A percentile compares a stretch with the other conserved stretches of the same genome.
Evolutionary conservation across 2,888 invertebrate genomes (phyloP).

Genomic region (Eustalomyia histrio): DNA sequence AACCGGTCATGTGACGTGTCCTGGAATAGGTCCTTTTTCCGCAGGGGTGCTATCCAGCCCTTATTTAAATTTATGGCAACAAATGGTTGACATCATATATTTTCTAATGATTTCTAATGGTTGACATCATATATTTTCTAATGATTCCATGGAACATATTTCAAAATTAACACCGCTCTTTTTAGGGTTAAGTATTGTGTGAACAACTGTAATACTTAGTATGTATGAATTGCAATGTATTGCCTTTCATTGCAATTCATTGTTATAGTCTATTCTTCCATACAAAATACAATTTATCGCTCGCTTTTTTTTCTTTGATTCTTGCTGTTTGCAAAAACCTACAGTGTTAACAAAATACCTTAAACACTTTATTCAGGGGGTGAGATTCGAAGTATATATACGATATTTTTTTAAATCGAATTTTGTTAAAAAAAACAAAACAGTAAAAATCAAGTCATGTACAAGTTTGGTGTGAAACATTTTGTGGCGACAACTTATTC

Average conservation of each 20-base stretch:
- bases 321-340: constrained; percentile 30
- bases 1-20: too few relatives aligned
- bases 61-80: too few relatives aligned
- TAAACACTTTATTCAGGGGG: neutral
- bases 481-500: constrained; percentile 63
- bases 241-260: constrained; percentile 36
- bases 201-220: neutral
- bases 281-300: constrained; percentile 53
- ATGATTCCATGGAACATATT: too few relatives aligned
- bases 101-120: too few relatives aligned
- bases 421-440: constrained; percentile 24
- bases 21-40: too few relatives aligned
- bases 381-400: neutral
- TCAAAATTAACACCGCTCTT: too few relatives aligned
- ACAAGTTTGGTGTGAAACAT: constrained; percentile 56
- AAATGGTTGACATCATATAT: too few relatives aligned
- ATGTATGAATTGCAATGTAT: constrained; percentile 28
- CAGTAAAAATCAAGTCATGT: constrained; percentile 52
- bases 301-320: constrained; percentile 9
- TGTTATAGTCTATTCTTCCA: constrained; percentile 34
- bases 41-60: too few relatives aligned
- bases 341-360: constrained; percentile 29
- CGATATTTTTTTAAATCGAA: constrained; percentile 26
- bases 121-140: too few relatives aligned
- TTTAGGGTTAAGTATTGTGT: neutral